Evolutionary conservation across 2,113 vertebrate genomes (phyloP).

Genomic region (Pungitius pungitius): DNA sequence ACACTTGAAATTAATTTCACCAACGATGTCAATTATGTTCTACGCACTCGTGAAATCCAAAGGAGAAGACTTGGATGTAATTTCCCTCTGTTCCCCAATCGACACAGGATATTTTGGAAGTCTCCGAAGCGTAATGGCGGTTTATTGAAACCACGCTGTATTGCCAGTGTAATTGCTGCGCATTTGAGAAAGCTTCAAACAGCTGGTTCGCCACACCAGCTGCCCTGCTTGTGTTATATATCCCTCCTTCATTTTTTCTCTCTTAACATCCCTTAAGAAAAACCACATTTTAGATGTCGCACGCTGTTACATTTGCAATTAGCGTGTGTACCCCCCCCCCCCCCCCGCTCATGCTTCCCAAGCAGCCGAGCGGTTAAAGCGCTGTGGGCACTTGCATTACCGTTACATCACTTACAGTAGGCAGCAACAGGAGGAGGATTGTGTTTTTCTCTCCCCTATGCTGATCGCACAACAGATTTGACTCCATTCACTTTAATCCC

Average conservation of each 20-base stretch:
- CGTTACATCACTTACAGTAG: slow-evolving; percentile 43
- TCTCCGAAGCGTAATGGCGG: slow-evolving; percentile 22
- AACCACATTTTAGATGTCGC: slow-evolving; percentile 52
- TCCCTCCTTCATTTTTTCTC: slow-evolving; percentile 9
- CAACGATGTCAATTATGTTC: slow-evolving; percentile 27
- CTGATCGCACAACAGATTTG: slow-evolving; percentile 45
- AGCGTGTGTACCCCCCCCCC: slow-evolving; percentile 42
- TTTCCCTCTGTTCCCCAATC: slow-evolving; percentile 32
- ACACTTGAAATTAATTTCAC: slow-evolving; percentile 27
- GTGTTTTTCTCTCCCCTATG: slow-evolving; percentile 18
- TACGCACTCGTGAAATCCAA: slow-evolving; percentile 12
- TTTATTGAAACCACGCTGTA: slow-evolving; percentile 54
- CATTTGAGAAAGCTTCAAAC: slow-evolving; percentile 33
- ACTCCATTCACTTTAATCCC: slow-evolving; percentile 42
- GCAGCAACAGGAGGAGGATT: slow-evolving; percentile 19
- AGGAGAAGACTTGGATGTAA: slow-evolving; percentile 38
- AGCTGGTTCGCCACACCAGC: slow-evolving; percentile 15
- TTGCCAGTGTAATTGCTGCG: slow-evolving; percentile 53
- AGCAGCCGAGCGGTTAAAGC: slow-evolving; percentile 42
- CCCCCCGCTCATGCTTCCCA: slow-evolving; percentile 1
- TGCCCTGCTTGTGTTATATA: neutral
- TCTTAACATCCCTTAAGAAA: slow-evolving; percentile 21
- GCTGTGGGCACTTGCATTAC: slow-evolving; percentile 41
- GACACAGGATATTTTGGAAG: slow-evolving; percentile 26
- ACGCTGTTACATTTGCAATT: slow-evolving; percentile 59